These are phyloP conservation scores for Leptobrachium ailaonicum DNA, from an alignment of 2,113 vertebrate genomes.

Conservation along the genomic window DNA sequence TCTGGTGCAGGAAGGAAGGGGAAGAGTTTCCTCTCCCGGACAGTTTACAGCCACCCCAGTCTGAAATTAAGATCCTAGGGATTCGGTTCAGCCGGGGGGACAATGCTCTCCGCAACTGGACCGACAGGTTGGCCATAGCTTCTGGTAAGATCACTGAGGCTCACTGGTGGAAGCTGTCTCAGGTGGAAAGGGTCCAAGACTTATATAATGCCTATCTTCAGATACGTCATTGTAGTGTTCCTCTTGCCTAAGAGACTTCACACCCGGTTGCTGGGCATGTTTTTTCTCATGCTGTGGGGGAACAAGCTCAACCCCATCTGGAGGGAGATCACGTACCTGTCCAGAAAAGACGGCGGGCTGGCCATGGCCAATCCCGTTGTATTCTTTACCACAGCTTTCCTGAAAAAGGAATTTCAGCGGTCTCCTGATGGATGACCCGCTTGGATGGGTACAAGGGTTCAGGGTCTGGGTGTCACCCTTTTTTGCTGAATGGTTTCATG, in stretches of 20 bases:
- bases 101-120: too few species aligned
- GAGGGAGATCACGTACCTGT: neutral
- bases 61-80: too few species aligned
- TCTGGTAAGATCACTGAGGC: too few species aligned
- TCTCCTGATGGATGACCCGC: neutral
- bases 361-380: neutral
- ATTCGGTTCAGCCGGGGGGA: too few species aligned
- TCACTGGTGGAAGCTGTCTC: neutral
- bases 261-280: too few species aligned
- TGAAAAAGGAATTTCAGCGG: neutral
- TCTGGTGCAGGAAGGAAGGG: too few species aligned
- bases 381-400: neutral
- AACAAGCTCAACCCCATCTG: neutral
- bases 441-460: neutral
- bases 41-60: too few species aligned
- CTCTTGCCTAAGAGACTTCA: neutral
- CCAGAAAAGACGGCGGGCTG: neutral
- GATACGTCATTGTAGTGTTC: neutral
- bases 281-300: neutral
- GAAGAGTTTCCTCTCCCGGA: too few species aligned
- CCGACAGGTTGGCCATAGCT: too few species aligned
- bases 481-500: neutral
- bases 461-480: neutral
- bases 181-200: neutral
- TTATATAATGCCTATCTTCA: neutral